Evolutionary conservation across 2,797 vertebrate genomes (phyloP).

Genomic region (Mus caroli): DNA sequence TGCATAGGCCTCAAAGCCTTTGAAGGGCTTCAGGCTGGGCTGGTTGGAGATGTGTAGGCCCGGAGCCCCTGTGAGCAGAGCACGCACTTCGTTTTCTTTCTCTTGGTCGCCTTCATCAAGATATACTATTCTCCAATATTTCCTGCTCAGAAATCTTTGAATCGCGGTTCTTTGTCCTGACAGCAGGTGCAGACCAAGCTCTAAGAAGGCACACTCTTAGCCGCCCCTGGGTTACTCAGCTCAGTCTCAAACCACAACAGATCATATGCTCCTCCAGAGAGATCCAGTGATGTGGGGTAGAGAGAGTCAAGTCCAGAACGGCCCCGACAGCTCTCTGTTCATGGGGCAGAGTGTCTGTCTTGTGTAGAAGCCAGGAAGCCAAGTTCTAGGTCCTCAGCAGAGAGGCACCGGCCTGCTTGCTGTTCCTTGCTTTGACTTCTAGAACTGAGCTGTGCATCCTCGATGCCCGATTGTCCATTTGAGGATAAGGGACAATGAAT

Average conservation of each 20-base stretch:
- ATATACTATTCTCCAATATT: conserved; percentile 25
- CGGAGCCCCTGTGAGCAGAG: neutral
- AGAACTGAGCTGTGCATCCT: neutral
- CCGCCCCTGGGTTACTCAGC: neutral
- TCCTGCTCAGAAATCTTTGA: conserved; percentile 67
- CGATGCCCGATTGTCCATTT: neutral
- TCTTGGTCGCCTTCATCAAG: conserved; percentile 14
- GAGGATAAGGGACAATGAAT: neutral
- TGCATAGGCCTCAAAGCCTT: rapidly evolving
- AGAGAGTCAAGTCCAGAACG: neutral
- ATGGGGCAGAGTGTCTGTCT: neutral
- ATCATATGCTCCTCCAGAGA: neutral
- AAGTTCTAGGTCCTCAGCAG: neutral
- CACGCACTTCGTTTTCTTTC: neutral
- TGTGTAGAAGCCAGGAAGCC: neutral
- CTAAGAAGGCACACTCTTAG: neutral
- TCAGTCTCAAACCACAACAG: neutral
- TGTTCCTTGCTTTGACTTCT: neutral
- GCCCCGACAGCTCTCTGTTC: neutral
- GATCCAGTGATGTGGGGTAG: neutral
- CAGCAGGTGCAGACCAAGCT: neutral
- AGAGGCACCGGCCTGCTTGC: rapidly evolving
- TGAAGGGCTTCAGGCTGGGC: neutral
- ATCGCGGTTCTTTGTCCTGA: neutral
- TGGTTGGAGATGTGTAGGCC: neutral